Evolutionary conservation across 2,797 vertebrate species (phyloP), one percentile per base, ranked within the genome.

Genomic region (Arrhamphus sclerolepis): DNA sequence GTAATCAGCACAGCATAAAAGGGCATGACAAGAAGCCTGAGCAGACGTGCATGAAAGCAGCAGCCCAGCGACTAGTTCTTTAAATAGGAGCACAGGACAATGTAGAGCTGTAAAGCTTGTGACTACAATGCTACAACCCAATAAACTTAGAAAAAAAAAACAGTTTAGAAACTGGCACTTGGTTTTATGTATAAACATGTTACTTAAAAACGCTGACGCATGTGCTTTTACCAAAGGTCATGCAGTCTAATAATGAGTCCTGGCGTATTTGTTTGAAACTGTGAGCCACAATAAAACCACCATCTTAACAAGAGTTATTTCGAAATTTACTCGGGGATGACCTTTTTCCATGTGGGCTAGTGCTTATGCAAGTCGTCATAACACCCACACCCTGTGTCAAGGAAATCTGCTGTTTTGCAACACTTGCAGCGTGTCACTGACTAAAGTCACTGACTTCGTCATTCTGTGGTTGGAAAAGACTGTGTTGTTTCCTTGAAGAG

Each of bases 341-440:
- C 85, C 86, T 89, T 89, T 89, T 83, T 83, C 80, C 80, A 59
- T 39, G 69, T 28, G n/a, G 66, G 64, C 69, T 58, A 51, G 66
- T 89, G 78, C 87, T 88, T 89, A 84, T 74, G 79, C 83, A 81
- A 83, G 81, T 80, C 88, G 86, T 80, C 58, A 56, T 40, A 41
- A 74, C 81, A 34, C 89, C 88, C 82, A 84, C 89, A 34, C 71
- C 68, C 71, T 56, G 49, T 77, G 86, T 86, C 75, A 85, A 84
- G 84, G 80, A 85, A 90, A 86, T 83, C 77, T 81, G 76, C 77
- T 81, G 80, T 72, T 91, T 82, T 84, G 84, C 86, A 87, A 83
- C 58, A 62, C 72, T 84, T 81, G 74, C 73, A 80, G 40, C 7
- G 56, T 68, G 69, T 58, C 55, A 64, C n/a, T n/a, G n/a, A n/a